Evolutionary conservation across 2,113 vertebrate genomes (phyloP).

Genomic region (Eurypyga helias): DNA sequence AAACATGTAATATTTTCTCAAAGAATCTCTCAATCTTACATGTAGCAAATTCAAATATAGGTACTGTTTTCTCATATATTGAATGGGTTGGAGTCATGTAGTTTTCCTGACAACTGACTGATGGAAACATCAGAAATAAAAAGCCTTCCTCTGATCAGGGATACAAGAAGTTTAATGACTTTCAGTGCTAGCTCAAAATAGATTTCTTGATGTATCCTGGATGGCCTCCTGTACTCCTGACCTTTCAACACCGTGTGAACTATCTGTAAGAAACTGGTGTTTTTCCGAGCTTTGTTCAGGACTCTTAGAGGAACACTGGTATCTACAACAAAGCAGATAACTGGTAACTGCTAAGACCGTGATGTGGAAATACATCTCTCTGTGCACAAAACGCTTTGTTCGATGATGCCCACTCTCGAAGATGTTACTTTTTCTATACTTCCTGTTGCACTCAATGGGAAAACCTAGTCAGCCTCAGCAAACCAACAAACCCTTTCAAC

Average conservation of each 20-base stretch:
- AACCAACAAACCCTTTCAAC: not conserved
- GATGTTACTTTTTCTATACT: not conserved
- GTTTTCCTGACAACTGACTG: not conserved
- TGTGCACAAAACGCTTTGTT: not conserved
- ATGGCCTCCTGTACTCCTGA: not conserved
- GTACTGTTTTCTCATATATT: not conserved
- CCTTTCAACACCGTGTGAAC: not conserved
- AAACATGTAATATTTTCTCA: not conserved
- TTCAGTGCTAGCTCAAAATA: not conserved
- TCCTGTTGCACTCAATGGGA: not conserved
- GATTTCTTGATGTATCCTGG: not conserved
- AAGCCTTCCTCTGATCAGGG: not conserved
- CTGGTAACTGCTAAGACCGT: not conserved
- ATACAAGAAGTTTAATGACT: not conserved
- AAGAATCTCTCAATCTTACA: not conserved
- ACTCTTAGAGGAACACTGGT: not conserved
- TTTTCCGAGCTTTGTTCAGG: not conserved
- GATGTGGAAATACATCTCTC: not conserved
- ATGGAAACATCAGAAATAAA: constrained; percentile 3
- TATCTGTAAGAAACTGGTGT: not conserved
- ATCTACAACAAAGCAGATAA: not conserved
- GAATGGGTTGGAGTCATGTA: not conserved
- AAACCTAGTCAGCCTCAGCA: not conserved
- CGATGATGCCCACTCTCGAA: no score
- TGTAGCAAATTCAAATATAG: not conserved